Percentiles rank a stretch among this genome's conserved stretches.
Conservation (phyloP, 2,888 invertebrate species). For the Perizoma flavofasciatum region DNA sequence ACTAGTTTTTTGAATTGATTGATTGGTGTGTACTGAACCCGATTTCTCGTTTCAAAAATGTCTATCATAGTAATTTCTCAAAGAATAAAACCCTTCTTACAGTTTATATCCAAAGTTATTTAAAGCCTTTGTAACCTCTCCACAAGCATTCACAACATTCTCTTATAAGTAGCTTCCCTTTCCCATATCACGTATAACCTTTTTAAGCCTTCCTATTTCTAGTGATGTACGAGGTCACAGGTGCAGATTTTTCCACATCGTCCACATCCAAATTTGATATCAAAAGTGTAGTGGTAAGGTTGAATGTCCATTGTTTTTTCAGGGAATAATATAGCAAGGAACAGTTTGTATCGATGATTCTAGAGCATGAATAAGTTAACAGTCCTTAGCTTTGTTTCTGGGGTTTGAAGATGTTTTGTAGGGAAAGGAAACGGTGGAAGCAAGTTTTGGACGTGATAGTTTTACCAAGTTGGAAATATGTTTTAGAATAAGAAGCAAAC, state of each 20-base stretch:
- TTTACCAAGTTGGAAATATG: constrained; percentile 27
- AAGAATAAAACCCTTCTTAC: not conserved
- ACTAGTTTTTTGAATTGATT: too few species aligned
- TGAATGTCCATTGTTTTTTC: constrained; percentile 32
- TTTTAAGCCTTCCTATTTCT: constrained; percentile 52
- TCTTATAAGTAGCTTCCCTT: constrained; percentile 32
- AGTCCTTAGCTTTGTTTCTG: constrained; percentile 46
- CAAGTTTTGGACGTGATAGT: constrained; percentile 29
- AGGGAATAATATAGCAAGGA: constrained; percentile 50
- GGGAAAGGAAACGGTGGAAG: constrained; percentile 34
- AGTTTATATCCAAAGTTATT: constrained; percentile 18
- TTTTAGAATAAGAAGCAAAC: constrained; percentile 15
- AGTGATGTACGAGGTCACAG: constrained; percentile 53
- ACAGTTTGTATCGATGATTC: constrained; percentile 57
- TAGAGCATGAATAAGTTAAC: constrained; percentile 57
- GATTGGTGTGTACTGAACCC: too few species aligned
- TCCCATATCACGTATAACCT: constrained; percentile 47
- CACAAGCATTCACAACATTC: constrained; percentile 19
- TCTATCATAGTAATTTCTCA: too few species aligned
- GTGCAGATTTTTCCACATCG: constrained; percentile 44
- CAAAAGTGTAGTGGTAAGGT: constrained; percentile 37
- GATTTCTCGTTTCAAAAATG: too few species aligned
- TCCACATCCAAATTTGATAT: constrained; percentile 12
- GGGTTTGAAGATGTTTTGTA: constrained; percentile 46
- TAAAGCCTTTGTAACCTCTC: constrained; percentile 16